Evolutionary conservation across 2,888 invertebrate species (phyloP), one percentile per base, ranked within the genome.

Genomic region (Drosophila quinaria): DNA sequence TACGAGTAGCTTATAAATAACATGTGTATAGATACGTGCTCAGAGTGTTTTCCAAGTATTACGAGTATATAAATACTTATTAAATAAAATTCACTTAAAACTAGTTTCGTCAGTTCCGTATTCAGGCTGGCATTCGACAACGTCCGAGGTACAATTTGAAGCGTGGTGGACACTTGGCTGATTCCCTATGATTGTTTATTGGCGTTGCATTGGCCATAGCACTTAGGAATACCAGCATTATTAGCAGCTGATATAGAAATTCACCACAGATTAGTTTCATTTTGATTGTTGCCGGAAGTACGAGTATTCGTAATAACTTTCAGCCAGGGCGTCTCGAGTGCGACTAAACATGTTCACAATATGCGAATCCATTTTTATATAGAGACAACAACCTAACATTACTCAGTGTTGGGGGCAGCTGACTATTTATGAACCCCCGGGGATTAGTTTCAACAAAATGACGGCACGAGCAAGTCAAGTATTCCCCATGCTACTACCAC

Each of bases 81-180:
- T 47, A 17, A n/a, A 31, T 9, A 5, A n/a, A 4, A 44, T 4
- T 13, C 15, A 22, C 41, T 59, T 35, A 50, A 61, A 54, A 42
- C 33, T 13, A 60, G 17, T 33, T 46, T 25, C 49, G 4, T 41
- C 0, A 13, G 15, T 8, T 44, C 15, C 29, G 29, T 8, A 29
- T n/a, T 78, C 51, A 87, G 47, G 77, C 84, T 19, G 66, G 51
- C 59, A 51, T 42, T 10, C 76, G 86, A 47, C 85, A 86, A 39
- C 78, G 78, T 54, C 82, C 76, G 1, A 73, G 39, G 22, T 56
- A 77, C n/a, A 77, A 6, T 13, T 71, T 60, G 35, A 68, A 68
- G 11, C 71, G 59, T 0, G 64, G 39, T 1, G 68, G 59, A n/a
- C 87, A 71, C 11, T 70, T 60, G 6, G 1, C 9, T 4, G 10